phyloP scores from a whole-genome alignment of 2,797 vertebrate species.

The Microcaecilia unicolor region DNA sequence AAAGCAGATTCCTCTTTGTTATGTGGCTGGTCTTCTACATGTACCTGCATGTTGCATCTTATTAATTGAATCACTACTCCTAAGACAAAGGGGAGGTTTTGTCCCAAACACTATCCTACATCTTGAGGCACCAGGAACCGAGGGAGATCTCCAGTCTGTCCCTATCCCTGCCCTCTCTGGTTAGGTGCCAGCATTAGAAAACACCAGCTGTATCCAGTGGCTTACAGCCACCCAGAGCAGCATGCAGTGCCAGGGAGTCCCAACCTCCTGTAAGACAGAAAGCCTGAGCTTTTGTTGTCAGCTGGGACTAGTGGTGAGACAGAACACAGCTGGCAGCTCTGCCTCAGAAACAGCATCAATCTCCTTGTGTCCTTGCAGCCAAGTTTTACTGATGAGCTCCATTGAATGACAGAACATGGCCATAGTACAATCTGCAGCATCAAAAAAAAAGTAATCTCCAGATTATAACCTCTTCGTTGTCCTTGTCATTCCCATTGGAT shows the following conservation, averaged over 20 bases:
- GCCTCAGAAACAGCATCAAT: conserved; percentile 44
- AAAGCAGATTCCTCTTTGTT: no score
- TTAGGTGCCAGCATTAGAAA: conserved; percentile 32
- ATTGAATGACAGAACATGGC: conserved; percentile 38
- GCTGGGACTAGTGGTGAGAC: conserved; percentile 42
- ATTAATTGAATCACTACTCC: no score
- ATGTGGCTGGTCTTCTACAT: no score
- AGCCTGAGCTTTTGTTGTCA: conserved; percentile 51
- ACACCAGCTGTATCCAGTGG: conserved; percentile 50
- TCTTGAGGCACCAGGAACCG: no score
- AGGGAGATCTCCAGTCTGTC: no score
- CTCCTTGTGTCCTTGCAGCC: conserved; percentile 53
- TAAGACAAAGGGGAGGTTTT: no score
- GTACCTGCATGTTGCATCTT: no score
- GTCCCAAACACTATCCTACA: no score
- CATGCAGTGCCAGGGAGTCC: conserved; percentile 49
- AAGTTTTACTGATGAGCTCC: conserved; percentile 46
- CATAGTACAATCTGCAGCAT: conserved; percentile 9
- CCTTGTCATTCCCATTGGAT: no score
- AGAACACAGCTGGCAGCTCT: conserved; percentile 48
- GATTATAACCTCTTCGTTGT: no score
- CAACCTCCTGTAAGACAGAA: no score
- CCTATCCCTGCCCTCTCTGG: conserved; percentile 32
- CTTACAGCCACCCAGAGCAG: conserved; percentile 46
- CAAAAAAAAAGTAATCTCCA: no score